phyloP scores from a whole-genome alignment of 2,888 invertebrate genomes.

The Nymphalis polychloros region DNA sequence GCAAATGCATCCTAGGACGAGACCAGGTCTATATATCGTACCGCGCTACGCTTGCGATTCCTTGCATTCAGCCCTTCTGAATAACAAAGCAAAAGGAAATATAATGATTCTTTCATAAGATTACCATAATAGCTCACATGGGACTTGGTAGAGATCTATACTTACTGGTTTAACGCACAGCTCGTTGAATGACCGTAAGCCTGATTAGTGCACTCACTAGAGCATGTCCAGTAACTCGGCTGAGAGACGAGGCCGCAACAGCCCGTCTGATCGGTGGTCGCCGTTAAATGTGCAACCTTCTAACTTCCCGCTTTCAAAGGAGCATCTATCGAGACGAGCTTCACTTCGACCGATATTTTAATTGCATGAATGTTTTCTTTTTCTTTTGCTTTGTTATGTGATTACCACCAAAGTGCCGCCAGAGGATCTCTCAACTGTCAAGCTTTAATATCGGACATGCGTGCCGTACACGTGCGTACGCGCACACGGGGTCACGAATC shows the following conservation, averaged over 20 bases:
- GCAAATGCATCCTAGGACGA: background rate
- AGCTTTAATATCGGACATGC: constrained; percentile 55
- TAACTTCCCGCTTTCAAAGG: constrained; percentile 58
- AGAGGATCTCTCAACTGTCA: constrained; percentile 58
- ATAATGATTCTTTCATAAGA: constrained; percentile 58
- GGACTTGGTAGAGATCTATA: constrained; percentile 67
- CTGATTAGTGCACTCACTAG: constrained; percentile 74
- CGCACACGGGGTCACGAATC: constrained; percentile 13
- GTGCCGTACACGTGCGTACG: constrained; percentile 12
- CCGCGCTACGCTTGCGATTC: constrained; percentile 71
- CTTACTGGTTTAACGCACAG: constrained; percentile 74
- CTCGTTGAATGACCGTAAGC: constrained; percentile 79
- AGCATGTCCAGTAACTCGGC: constrained; percentile 61
- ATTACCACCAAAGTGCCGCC: constrained; percentile 69
- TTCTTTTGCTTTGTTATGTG: constrained; percentile 82
- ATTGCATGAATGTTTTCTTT: constrained; percentile 78
- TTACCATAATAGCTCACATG: constrained; percentile 60
- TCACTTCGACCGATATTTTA: constrained; percentile 61
- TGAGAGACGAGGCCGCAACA: constrained; percentile 42
- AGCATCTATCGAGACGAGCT: constrained; percentile 64
- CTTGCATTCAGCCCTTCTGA: constrained; percentile 67
- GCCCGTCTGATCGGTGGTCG: constrained; percentile 43
- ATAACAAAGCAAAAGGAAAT: constrained; percentile 82
- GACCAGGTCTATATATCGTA: constrained; percentile 22
- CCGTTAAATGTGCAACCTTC: constrained; percentile 54